Evolutionary conservation across 1,140 invertebrate species (phyloP), one percentile per base, ranked within the genome.

Genomic region (Hermetia illucens): DNA sequence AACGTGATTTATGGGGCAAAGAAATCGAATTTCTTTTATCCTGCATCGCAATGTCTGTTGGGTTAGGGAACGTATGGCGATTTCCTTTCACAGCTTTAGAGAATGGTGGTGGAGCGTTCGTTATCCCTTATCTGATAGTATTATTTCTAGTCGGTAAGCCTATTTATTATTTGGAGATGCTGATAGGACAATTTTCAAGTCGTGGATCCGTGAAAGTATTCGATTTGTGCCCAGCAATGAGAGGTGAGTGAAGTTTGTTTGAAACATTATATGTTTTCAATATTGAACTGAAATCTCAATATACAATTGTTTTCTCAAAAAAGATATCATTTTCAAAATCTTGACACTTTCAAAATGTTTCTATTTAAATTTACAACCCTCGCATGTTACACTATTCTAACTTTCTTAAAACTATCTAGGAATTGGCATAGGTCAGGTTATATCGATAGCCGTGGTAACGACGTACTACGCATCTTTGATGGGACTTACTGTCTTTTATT

Each of bases 1-100:
- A 66, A 41, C 58, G 79, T 29, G 75, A 70, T 10, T 76, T 74
- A 41, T 90, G 85, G 85, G 72, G 70, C 27, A 81, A 75, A 43
- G 71, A 77, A 36, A 46, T 82, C 3, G 83, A 90, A 61, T 90
- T 89, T 53, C 59, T 90, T 3, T 74, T 88, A 58, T 83, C 82
- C 3, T 82, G 82, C 51, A 78, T 88, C 21, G 79, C 82, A 16
- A 83, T 86, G 64, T 85, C 84, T 2, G 79, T 89, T 8, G 84
- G 83, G 2, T 62, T 89, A 21, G 85, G 85, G n/a, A 90, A 89
- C 53, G 75, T 89, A 20, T 89, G 85, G 85, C 53, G 62, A 2
- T 89, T 89, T 57, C 83, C 83, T 1, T 86, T 81, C 51, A 73
- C 77, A 1, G 79, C 77, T 8, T 79, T 82, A 48, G 70, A 78